Evolutionary conservation across 2,113 vertebrate genomes (phyloP), one percentile per base, ranked within the genome.

Genomic region (Hymenochirus boettgeri): DNA sequence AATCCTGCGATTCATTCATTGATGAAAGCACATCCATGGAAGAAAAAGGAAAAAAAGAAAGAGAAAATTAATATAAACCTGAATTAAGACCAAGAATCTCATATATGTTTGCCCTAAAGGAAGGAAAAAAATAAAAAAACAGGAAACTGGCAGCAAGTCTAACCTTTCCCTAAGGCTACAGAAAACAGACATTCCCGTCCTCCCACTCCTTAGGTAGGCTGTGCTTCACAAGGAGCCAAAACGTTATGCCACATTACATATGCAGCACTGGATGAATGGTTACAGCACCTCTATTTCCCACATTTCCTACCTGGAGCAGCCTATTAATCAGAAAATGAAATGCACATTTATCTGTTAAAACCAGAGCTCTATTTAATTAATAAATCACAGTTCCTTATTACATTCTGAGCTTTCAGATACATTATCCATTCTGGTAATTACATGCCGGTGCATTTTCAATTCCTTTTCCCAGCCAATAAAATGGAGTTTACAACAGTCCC

Each of bases 1-100:
- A 91, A 71, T 95, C 93, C 93, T 96, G 39, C 3, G 71, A n/a
- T n/a, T 75, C 60, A 75, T n/a, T n/a, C 67, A 7, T 7, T 23
- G 46, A 48, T 21, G 18, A 18, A 48, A 7, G 22, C 7, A 22
- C 2, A 48, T 23, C 3, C 54, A 57, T 10, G 19, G 37, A 50
- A 64, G 31, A 9, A 22, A 8, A 42, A 6, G 7, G n/a, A 24
- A 60, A 65, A 67, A 70, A 59, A 73, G 50, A 83, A 64, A 75
- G 56, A 72, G 29, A 42, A 15, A 42, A 69, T 69, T 53, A 69
- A 52, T 69, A 8, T 10, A 18, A 29, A 35, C 58, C 42, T 42
- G 31, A 56, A 42, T 52, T 31, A 45, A 60, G 53, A 31, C 24
- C 47, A 31, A 69, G 56, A 47, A 45, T 24, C 56, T 31, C 39